Base-by-base conservation (phyloP, 2,113 vertebrate species). In the Solea solea region DNA sequence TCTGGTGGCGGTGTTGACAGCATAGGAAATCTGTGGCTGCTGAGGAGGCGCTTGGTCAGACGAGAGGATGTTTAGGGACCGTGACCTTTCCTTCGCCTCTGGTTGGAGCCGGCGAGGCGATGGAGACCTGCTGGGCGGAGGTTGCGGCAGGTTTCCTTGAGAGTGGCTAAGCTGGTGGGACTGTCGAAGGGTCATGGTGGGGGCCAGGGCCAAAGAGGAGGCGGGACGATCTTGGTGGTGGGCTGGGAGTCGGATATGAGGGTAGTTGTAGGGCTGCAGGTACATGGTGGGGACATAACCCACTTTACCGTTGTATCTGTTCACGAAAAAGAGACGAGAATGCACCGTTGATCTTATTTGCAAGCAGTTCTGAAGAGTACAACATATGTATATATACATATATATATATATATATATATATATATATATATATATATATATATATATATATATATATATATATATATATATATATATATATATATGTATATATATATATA, bases 241-340 rank as follows among this genome's bases (percentile, higher is more conserved):
- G 15, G 44, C 54, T 21, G 80, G 58, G 12, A 94, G 78, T 16
- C 72, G 91, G 70, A 85, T 46, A 15, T 91, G 92, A 15, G 94
- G 94, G 41, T 91, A 88, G 57, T 57, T 88, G 81, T 95, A 94
- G 6, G 93, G 92, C 76, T 94, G 91, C 40, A 96, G 95, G 82
- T 89, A 94, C 81, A 96, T 88, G 1, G 93, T 86, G 0, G 97
- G 97, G 2, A 97, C 76, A 41, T 95, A 97, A 9, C 97, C 97
- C 0, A 57, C 73, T 40, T 62, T 78, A 6, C 88, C 83, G 0
- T 89, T 87, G 64, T 95, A 92, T 76, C 97, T 99, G 90, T 62
- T 21, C 8, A 55, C 9, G 51, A 14, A 1, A n/a, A 55, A 3
- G 48, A 48, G 12, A 27, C 5, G 8, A 13, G 1, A 79, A 58